Conservation (phyloP, 2,113 vertebrate genomes). For the Muntiacus reevesi region DNA sequence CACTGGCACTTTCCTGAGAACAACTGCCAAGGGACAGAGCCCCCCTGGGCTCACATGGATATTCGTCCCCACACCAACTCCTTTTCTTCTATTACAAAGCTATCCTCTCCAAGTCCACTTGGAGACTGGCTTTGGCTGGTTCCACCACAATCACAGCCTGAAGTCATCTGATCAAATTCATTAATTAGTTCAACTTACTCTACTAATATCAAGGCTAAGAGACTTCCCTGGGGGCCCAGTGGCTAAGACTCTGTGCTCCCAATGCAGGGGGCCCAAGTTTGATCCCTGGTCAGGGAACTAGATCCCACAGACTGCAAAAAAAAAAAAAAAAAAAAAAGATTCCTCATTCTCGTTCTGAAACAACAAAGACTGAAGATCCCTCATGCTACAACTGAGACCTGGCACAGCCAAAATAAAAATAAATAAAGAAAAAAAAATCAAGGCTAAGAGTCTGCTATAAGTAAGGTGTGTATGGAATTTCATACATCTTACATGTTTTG, state of each 20-base stretch:
- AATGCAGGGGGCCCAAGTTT: neutral
- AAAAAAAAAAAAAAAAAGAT: neutral
- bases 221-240: neutral
- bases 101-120: neutral
- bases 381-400: neutral
- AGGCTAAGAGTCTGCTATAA: neutral
- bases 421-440: neutral
- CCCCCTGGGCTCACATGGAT: neutral
- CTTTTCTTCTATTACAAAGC: neutral
- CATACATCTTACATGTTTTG: neutral
- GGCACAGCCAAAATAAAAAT: neutral
- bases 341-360: neutral
- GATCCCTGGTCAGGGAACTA: neutral
- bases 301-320: neutral
- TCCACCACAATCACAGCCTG: neutral
- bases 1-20: neutral
- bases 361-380: neutral
- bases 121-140: neutral
- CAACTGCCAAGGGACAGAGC: neutral
- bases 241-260: neutral
- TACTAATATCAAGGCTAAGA: neutral
- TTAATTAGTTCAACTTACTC: neutral
- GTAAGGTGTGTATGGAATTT: neutral
- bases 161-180: neutral
- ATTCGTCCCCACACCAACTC: neutral